These are phyloP conservation scores for Trissonchulus latispiculum DNA, from an alignment of 2,888 invertebrate genomes.

Conservation along the genomic window DNA sequence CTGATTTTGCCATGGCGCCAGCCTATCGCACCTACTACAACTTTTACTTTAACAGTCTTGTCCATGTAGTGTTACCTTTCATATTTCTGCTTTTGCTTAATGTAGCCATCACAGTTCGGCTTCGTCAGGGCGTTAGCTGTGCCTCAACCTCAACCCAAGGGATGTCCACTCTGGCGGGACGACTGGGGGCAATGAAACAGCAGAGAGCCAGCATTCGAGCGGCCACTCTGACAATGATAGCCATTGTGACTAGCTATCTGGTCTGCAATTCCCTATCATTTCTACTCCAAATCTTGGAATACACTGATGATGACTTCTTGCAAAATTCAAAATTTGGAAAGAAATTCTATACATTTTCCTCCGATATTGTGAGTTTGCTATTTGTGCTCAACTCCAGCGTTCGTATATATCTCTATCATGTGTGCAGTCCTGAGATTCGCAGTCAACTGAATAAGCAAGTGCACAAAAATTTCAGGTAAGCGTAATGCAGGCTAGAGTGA, in stretches of 20 bases:
- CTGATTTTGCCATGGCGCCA: not conserved
- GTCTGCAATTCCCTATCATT: conserved; percentile 38
- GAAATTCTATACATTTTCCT: conserved; percentile 39
- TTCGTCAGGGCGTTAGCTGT: not conserved
- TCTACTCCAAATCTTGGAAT: conserved; percentile 36
- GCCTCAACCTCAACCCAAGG: not conserved
- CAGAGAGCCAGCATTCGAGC: not conserved
- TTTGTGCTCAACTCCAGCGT: conserved; percentile 41
- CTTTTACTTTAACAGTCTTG: conserved; percentile 9
- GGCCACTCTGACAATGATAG: conserved; percentile 38
- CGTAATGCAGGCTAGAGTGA: too few species aligned
- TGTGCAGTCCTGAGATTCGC: conserved; percentile 37
- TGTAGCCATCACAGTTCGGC: conserved; percentile 1
- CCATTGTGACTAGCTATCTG: conserved; percentile 40
- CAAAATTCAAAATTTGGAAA: not conserved
- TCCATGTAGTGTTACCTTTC: conserved; percentile 13
- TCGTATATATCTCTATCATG: conserved; percentile 39
- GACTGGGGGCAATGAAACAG: too few species aligned
- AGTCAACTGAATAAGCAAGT: conserved; percentile 29
- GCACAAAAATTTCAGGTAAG: too few species aligned
- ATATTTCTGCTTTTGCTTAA: not conserved
- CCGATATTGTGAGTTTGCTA: conserved; percentile 37
- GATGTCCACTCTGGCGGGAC: too few species aligned
- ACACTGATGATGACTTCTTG: not conserved
- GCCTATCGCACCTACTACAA: conserved; percentile 11